Conservation (phyloP, 92 coral and sea anemone species). For the Pocillopora meandrina region DNA sequence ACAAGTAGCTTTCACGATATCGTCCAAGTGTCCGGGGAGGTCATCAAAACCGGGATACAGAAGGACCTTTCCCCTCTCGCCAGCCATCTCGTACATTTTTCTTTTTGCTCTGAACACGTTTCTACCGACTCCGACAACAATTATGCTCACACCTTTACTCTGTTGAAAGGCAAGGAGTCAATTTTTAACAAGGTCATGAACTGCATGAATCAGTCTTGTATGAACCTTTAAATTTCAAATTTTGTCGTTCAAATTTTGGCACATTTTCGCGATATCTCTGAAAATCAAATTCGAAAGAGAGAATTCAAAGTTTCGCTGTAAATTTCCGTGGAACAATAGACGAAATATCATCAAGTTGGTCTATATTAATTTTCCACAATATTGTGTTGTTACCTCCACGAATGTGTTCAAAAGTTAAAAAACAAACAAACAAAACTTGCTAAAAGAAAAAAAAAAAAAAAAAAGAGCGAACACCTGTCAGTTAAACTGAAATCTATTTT, state of each 20-base stretch:
- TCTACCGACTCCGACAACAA: not conserved
- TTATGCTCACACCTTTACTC: not conserved
- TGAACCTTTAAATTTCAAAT: not conserved
- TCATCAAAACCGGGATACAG: not conserved
- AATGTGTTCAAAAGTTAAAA: not conserved
- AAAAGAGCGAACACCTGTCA: too few species aligned
- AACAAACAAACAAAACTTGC: too few species aligned
- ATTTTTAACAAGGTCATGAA: not conserved
- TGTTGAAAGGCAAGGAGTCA: not conserved
- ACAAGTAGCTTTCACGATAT: not conserved
- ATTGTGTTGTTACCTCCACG: not conserved
- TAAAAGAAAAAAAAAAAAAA: too few species aligned
- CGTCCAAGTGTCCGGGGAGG: not conserved
- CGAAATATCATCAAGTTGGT: too few species aligned
- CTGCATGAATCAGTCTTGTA: not conserved
- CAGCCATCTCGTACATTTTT: not conserved
- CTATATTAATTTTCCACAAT: too few species aligned
- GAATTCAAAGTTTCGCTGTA: too few species aligned
- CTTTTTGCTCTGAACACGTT: not conserved
- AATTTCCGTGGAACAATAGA: too few species aligned
- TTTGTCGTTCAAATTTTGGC: too few species aligned
- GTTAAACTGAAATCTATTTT: not conserved
- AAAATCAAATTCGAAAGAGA: too few species aligned
- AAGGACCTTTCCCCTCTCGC: not conserved
- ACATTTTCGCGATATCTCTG: too few species aligned